Base-by-base conservation (phyloP, 2,888 invertebrate genomes). In the Drosophila recens region DNA sequence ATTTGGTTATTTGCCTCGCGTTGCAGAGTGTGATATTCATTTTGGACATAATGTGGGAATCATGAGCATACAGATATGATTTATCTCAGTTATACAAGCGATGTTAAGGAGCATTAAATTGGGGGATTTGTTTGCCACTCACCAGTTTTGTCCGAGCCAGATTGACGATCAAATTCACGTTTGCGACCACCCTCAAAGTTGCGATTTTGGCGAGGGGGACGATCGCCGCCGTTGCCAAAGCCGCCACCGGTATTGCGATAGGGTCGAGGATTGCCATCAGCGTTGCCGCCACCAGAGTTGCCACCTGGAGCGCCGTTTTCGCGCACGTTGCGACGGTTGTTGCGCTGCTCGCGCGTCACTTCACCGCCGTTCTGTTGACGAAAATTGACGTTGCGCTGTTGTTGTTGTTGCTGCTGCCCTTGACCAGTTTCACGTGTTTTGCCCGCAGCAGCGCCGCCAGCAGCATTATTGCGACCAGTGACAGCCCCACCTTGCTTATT, bases 91-190 rank as follows among this genome's bases (percentile, higher is more conserved):
- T 46, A n/a, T 17, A 42, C 27, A 42, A 51, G 33, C 10, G 33
- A 10, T 51, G 13, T 59, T 23, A 2, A 13, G 6, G 20, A 43
- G 13, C 5, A 1, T 20, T 8, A 2, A 9, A 13, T 48, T 6
- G 6, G 23, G 20, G 15, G n/a, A n/a, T n/a, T n/a, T 20, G 1
- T 13, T 49, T 11, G 42, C 8, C 30, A 79, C 87, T 89, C 72
- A 91, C 98, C 98, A 92, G 98, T 98, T 94, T 97, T 97, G 93
- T 98, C 98, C 73, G 97, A 98, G 90, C 98, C 98, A 90, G 98
- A 98, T 93, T 98, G 97, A 89, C 98, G 95, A 93, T 98, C 98
- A 92, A 97, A 98, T 94, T 98, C 98, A 69, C 98, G 95, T 93
- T 97, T 98, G 23, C 90, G 85, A 59, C 90, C 90, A 48, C 91